These are phyloP conservation scores for Rotaria sp. DNA, from an alignment of 2,888 invertebrate genomes.

Conservation along the genomic window DNA sequence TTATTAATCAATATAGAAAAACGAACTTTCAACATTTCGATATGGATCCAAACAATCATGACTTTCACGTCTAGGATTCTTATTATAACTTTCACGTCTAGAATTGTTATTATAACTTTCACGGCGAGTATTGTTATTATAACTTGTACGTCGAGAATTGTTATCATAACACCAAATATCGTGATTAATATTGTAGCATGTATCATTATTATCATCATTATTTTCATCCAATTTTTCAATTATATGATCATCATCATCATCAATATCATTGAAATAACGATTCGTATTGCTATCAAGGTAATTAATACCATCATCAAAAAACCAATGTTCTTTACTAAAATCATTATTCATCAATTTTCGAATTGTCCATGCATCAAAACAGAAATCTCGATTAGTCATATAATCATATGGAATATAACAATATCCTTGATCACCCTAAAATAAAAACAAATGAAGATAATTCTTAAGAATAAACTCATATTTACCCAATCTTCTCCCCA, in stretches of 20 bases:
- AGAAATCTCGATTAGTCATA: neutral
- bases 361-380: neutral
- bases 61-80: too few relatives aligned
- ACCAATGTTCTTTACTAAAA: neutral
- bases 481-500: neutral
- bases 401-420: constrained; percentile 19
- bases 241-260: neutral
- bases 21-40: too few relatives aligned
- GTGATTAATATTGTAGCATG: neutral
- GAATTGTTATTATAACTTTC: too few relatives aligned
- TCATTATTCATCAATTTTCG: neutral
- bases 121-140: too few relatives aligned
- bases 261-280: too few relatives aligned
- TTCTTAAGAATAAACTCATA: neutral
- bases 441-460: neutral
- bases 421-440: neutral
- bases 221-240: neutral
- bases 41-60: too few relatives aligned
- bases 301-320: neutral
- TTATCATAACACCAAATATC: neutral
- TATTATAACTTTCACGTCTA: too few relatives aligned
- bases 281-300: neutral
- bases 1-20: too few relatives aligned
- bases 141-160: too few relatives aligned
- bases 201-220: neutral